Base-by-base conservation (phyloP, 1,140 invertebrate genomes). In the Euwallacea fornicatus region DNA sequence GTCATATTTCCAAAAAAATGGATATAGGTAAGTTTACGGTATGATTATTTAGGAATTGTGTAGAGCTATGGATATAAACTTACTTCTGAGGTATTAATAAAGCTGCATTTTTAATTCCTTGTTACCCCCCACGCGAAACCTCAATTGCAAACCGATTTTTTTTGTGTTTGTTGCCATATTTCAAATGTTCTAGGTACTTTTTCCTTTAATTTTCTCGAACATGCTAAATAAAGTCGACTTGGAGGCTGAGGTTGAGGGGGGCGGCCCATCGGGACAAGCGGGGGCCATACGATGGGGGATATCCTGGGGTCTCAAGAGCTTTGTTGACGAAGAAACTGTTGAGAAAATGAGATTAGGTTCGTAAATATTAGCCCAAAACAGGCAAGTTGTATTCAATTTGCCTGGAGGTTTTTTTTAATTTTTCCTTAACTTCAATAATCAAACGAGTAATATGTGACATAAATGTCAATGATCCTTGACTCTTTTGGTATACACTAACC, bases 301-400 rank as follows among this genome's bases (percentile, higher is more conserved):
- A 59, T 85, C 96, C 41, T 87, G 85, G 85, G 88, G 87, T 42
- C 84, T 97, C 56, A 84, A 88, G 71, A 93, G 89, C 80, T 97
- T 97, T 86, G 89, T 97, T 9, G 88, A 92, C 75, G 77, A 83
- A 64, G 86, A 90, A 55, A 90, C 87, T 81, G 80, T 92, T 10
- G 92, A 97, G 83, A 88, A 88, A 78, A 94, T 98, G 93, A 87
- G 94, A 85, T 80, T 97, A 76, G 91, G 92, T 93, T 83, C 85
- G 83, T 64, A 33, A 33, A 33, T 33, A 4, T 33, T 33, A 33
- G 21, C 1, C 21, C 21, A 33, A n/a, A n/a, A n/a, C n/a, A n/a
- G n/a, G n/a, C n/a, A n/a, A 33, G 21, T 33, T 4, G 4, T 33
- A 2, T 33, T 33, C 21, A 33, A 33, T 33, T 33, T 33, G 21